Percentiles rank a stretch among this genome's conserved stretches.
These are phyloP conservation scores for Epistrophe grossulariae DNA, from an alignment of 2,888 invertebrate species.

Conservation along the genomic window DNA sequence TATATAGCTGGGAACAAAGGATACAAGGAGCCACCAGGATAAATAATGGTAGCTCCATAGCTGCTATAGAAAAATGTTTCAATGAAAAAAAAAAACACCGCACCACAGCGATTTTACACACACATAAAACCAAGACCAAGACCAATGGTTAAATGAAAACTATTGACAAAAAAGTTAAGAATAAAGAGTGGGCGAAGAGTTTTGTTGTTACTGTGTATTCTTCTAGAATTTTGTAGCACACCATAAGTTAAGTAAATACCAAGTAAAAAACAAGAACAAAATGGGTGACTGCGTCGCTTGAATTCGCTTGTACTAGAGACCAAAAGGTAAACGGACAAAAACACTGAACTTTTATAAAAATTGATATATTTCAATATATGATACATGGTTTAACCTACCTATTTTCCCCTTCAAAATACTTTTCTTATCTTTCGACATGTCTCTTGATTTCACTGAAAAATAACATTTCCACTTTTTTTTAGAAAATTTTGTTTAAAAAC, in stretches of 20 bases:
- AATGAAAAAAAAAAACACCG: constrained; percentile 7
- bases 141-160: constrained; percentile 65
- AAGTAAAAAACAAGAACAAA: constrained; percentile 7
- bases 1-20: constrained; percentile 5
- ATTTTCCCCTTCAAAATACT: no score
- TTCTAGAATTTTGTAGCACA: not conserved
- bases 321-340: no score
- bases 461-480: no score
- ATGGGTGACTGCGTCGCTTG: not conserved
- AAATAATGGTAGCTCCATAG: not conserved
- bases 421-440: no score
- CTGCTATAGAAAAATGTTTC: constrained; percentile 6
- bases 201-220: not conserved
- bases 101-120: constrained; percentile 4
- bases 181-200: not conserved
- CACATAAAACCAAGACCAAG: not conserved
- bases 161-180: constrained; percentile 62
- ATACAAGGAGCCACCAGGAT: constrained; percentile 1
- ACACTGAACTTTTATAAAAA: no score
- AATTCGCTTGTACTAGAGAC: not conserved
- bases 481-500: no score
- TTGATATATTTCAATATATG: no score
- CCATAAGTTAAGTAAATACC: constrained; percentile 53
- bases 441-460: no score
- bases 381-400: no score